phyloP scores from a whole-genome alignment of 2,888 invertebrate species.

The Sepiola atlantica region DNA sequence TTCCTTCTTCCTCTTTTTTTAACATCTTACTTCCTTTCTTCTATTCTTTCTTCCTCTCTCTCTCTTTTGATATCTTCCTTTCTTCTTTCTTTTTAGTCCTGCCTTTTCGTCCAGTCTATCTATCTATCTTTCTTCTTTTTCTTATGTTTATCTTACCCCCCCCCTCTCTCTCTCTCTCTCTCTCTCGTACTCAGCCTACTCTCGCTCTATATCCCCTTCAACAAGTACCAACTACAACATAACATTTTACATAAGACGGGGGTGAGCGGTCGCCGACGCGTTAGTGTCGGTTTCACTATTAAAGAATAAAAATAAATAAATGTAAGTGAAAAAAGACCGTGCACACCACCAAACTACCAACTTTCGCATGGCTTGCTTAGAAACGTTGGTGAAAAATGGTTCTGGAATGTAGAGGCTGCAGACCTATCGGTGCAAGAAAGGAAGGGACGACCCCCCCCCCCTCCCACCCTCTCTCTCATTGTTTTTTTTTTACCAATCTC shows the following conservation, averaged over 20 bases:
- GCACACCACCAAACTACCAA: not conserved
- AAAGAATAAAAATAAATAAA: no score
- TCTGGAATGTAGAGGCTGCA: conserved; percentile 45
- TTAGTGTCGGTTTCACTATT: not conserved
- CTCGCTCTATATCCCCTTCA: not conserved
- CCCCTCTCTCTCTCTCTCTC: not conserved
- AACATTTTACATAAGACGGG: not conserved
- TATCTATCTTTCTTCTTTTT: not conserved
- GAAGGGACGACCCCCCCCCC: conserved; percentile 33
- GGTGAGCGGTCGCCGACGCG: not conserved
- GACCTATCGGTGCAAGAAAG: conserved; percentile 34
- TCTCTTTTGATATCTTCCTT: not conserved
- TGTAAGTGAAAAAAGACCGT: not conserved
- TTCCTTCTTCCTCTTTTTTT: no score
- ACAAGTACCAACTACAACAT: not conserved
- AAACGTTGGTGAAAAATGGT: conserved; percentile 43
- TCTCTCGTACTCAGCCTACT: not conserved
- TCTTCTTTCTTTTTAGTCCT: not conserved
- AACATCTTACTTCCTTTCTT: no score
- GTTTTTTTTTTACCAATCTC: not conserved
- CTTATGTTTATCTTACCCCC: not conserved
- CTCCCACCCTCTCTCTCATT: not conserved
- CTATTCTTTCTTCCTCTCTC: no score
- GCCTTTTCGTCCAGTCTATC: not conserved
- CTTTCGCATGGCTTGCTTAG: not conserved